A percentile compares a stretch with the other conserved stretches of the same genome.
Evolutionary conservation across 2,113 vertebrate genomes (phyloP).

Genomic region (Scartelaos histophorus): DNA sequence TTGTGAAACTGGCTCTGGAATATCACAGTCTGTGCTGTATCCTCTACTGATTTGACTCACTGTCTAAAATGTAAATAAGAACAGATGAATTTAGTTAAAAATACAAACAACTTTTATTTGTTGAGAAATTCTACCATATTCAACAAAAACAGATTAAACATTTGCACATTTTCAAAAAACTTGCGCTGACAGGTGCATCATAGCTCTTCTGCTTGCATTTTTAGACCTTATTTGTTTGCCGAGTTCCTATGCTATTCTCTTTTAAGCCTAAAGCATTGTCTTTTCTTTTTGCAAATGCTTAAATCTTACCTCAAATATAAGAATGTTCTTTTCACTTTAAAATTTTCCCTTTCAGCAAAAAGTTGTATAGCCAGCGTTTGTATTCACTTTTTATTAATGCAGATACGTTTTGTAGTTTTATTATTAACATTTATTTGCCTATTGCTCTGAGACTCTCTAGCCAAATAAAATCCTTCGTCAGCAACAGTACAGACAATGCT

Average conservation of each 20-base stretch:
- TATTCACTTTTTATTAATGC: conserved; percentile 2
- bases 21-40: neutral
- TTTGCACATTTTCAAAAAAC: neutral
- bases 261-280: neutral
- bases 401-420: neutral
- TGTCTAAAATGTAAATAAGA: neutral
- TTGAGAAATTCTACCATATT: too few species aligned
- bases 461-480: conserved; percentile 41
- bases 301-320: neutral
- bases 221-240: neutral
- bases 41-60: neutral
- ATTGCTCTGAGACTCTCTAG: conserved; percentile 28
- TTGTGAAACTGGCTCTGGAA: neutral
- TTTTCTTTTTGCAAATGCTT: neutral
- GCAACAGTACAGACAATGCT: conserved; percentile 39
- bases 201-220: neutral
- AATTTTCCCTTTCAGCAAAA: neutral
- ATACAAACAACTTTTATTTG: neutral
- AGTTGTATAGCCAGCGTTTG: neutral
- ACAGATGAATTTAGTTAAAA: neutral
- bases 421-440: conserved; percentile 11
- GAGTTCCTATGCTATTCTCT: neutral
- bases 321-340: neutral
- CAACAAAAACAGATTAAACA: too few species aligned
- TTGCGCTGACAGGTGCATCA: neutral